A percentile compares a stretch with the other conserved stretches of the same genome.
Conservation (phyloP, 2,888 invertebrate species). For the Norana najaformis region DNA sequence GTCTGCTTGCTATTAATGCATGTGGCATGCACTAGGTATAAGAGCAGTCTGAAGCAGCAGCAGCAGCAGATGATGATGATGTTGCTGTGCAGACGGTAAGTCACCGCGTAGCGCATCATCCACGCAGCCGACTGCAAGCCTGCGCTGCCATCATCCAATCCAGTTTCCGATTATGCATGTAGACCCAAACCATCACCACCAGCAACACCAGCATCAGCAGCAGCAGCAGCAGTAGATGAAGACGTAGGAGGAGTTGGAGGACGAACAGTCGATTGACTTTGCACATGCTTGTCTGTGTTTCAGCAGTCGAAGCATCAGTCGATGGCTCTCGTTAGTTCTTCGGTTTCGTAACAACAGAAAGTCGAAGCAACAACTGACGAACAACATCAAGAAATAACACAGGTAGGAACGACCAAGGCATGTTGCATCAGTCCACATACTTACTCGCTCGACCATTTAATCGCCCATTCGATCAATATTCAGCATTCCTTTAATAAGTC, state of each 20-base stretch:
- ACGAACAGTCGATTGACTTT: neutral
- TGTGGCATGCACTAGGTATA: neutral
- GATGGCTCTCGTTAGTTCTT: neutral
- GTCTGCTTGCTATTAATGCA: neutral
- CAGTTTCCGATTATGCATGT: slow-evolving; percentile 5
- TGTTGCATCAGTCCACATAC: neutral
- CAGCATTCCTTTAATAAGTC: neutral
- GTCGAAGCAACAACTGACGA: neutral
- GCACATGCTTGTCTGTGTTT: neutral
- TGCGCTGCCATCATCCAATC: neutral
- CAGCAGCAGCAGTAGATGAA: neutral
- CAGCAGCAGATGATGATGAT: neutral
- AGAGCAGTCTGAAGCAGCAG: slow-evolving; percentile 7
- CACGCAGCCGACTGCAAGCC: slow-evolving; percentile 4
- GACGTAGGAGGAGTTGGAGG: neutral
- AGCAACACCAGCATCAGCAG: neutral
- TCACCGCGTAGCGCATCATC: slow-evolving; percentile 6
- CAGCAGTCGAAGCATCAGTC: neutral
- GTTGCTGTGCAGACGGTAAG: neutral
- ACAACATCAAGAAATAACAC: neutral
- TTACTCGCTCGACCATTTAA: neutral
- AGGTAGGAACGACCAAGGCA: neutral
- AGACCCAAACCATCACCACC: neutral
- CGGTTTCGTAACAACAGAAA: neutral
- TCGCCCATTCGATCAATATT: neutral